Base-by-base conservation (phyloP, 2,888 invertebrate species). In the Troilus luridus region DNA sequence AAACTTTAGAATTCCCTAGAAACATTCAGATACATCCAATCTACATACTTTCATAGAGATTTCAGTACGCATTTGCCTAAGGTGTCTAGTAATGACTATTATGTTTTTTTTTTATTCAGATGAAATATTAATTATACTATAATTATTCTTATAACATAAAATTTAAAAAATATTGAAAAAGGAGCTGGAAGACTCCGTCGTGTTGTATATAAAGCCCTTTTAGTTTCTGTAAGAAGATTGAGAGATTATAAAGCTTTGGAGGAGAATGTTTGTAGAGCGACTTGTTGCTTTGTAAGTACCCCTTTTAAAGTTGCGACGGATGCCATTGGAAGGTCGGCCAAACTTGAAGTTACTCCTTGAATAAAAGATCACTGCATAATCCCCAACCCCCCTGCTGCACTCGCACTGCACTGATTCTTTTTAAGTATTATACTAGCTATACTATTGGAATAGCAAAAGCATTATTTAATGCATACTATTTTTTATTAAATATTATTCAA, bases 241-340 rank as follows among this genome's bases (percentile, higher is more conserved):
- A 8, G 41, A 77, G 17, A 77, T 77, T 77, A 77, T 77, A 27
- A 72, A 41, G 72, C 72, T 77, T 77, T 1, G 8, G 27, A 0
- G 41, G 1, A 27, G 5, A 27, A 77, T 77, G 72, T 41, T 77
- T 41, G 72, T 41, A 27, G 8, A 77, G 41, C 8, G 72, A 77
- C 72, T 77, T 77, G 72, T 77, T 77, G 72, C 72, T 77, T 77
- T 77, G 72, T 77, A 77, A 77, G 72, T 77, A 41, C 72, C 72
- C 72, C 72, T 77, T 77, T 77, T 77, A 77, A 77, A 41, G 27
- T 41, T 77, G 67, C 27, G 14, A 14, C 12, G 12, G 67, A 67
- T 14, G 72, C 72, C 72, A 77, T 41, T 77, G 72, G 27, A 77
- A 41, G 19, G 27, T 41, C 72, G 72, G 9, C 41, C 72, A 77